A percentile compares a stretch with the other conserved stretches of the same genome.
These are phyloP conservation scores for Lasioglossum villosulum DNA, from an alignment of 2,888 invertebrate species.

Conservation along the genomic window DNA sequence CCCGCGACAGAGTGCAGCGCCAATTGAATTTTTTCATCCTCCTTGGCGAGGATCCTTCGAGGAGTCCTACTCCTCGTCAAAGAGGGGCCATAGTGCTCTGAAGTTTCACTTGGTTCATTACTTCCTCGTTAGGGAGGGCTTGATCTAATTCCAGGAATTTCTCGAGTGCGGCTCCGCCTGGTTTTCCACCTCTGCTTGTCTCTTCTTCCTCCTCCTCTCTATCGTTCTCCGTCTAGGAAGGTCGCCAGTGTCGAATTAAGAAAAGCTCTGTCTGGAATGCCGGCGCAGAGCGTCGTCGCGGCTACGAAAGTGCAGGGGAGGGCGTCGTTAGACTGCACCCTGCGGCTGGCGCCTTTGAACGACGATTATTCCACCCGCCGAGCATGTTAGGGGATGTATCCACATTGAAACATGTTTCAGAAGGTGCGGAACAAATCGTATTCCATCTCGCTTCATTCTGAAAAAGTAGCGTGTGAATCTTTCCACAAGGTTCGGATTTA, in stretches of 20 bases:
- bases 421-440: not conserved
- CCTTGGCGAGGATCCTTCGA: slow-evolving; percentile 12
- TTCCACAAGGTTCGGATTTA: not conserved
- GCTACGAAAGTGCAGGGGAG: slow-evolving; percentile 4
- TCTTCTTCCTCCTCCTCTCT: not conserved
- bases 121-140: slow-evolving; percentile 54
- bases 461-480: not conserved
- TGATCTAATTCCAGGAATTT: slow-evolving; percentile 58
- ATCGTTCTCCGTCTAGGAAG: not conserved
- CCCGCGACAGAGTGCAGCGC: slow-evolving; percentile 4
- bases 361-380: not conserved
- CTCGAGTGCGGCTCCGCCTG: slow-evolving; percentile 16
- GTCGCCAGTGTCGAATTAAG: slow-evolving; percentile 41
- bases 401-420: not conserved
- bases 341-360: not conserved
- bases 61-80: slow-evolving; percentile 9
- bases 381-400: no score
- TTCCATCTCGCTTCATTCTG: not conserved
- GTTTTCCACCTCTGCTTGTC: not conserved
- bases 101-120: slow-evolving; percentile 61
- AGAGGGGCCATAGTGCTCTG: slow-evolving; percentile 23
- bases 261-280: slow-evolving; percentile 6
- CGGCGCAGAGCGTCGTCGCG: slow-evolving; percentile 14
- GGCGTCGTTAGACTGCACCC: not conserved
- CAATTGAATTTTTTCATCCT: slow-evolving; percentile 44